Evolutionary conservation across 2,797 vertebrate genomes (phyloP), one percentile per base, ranked within the genome.

Genomic region (Trachops cirrhosus): DNA sequence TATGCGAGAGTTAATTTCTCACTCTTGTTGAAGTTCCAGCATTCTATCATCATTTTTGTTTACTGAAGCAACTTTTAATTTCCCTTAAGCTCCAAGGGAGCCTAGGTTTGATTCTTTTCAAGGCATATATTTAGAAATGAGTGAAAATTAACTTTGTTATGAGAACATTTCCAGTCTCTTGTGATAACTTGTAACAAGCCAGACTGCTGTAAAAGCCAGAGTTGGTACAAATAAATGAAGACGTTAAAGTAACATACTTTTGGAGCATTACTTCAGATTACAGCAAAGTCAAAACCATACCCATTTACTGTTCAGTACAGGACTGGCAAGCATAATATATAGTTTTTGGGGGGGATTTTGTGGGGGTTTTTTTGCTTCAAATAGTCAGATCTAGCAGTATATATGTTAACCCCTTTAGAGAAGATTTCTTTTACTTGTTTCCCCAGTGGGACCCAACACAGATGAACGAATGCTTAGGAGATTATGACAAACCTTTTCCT

Each of bases 61-160:
- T 90, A 74, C 54, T 12, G 50, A 59, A 50, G 85, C 34, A 79
- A 90, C 93, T 54, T 64, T 68, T 48, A 93, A 83, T 4, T 75
- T 12, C n/a, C 26, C 11, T 64, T 90, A 68, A 57, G 64, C 9
- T 59, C 68, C 44, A 46, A 94, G 52, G 83, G 41, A 86, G 50
- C 64, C 57, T 50, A 86, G 87, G 37, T 83, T 41, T 68, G 52
- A 85, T 41, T 94, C 75, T 83, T 71, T 94, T 62, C 59, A 89
- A 39, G 71, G 57, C 24, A 68, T 26, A 44, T 82, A 93, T 70
- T 93, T 79, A 78, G n/a, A 83, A 73, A 88, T 74, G 80, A 89
- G 93, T 91, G 89, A 93, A 91, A 89, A 89, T 95, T 89, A 85
- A 89, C 73, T 91, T 90, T 85, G 59, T 67, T 73, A 70, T 46